Evolutionary conservation across 2,797 vertebrate genomes (phyloP), one percentile per base, ranked within the genome.

Genomic region (Pseudotriccus pelzelni): DNA sequence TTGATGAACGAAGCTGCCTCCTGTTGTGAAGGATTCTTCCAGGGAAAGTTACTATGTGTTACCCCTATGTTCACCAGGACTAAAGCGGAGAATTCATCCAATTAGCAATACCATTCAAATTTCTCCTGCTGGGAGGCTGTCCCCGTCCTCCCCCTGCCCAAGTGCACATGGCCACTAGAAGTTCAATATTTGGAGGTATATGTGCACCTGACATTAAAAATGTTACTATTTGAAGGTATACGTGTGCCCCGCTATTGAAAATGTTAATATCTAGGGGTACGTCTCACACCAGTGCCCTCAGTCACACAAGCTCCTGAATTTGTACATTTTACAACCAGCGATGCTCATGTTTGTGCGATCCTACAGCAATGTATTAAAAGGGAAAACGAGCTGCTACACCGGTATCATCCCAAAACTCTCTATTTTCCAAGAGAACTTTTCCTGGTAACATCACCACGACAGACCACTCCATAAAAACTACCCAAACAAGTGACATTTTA

Each of bases 401-500:
- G 3, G 0, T 9, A 37, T 55, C 21, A 15, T 80, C 60, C 46
- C 15, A n/a, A 62, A 88, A 67, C 7, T 30, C 67, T 59, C 62
- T 86, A 52, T 88, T 91, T 78, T 81, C 73, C 56, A 63, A 60
- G 32, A 67, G 27, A 82, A 52, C 15, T 15, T 75, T 55, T n/a
- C 60, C 44, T 44, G 56, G 41, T 14, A 73, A 77, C 36, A 90
- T 41, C 64, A 73, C 41, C 34, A 41, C 7, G 52, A 95, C 78
- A 96, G 60, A 93, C 50, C 86, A 91, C 78, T 84, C 92, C 66
- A 62, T 52, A 74, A 81, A 87, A 95, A 52, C 59, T 78, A 85
- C 89, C 93, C 82, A 24, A 94, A 87, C 91, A 93, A 94, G 49
- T 85, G 83, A 95, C 69, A 72, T 78, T 78, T 96, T 93, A 96